A percentile compares a stretch with the other conserved stretches of the same genome.
Conservation (phyloP, 2,797 vertebrate species). For the Columba guinea region DNA sequence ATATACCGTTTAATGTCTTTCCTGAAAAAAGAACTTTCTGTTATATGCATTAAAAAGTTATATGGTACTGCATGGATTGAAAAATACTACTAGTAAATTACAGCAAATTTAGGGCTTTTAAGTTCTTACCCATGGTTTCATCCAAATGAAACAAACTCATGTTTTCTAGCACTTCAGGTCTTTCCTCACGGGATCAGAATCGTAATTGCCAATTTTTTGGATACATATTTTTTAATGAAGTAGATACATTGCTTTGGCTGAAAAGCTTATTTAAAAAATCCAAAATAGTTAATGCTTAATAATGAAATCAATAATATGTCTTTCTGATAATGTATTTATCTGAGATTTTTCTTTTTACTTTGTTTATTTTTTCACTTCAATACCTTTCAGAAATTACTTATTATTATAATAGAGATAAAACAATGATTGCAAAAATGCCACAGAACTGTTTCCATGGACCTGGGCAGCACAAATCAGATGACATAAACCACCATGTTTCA, state of each 20-base stretch:
- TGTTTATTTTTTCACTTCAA: slow-evolving; percentile 19
- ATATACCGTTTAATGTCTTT: not conserved
- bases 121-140: not conserved
- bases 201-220: not conserved
- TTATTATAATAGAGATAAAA: not conserved
- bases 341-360: not conserved
- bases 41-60: not conserved
- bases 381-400: slow-evolving; percentile 9
- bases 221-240: not conserved
- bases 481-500: not conserved
- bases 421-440: not conserved
- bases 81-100: not conserved
- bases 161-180: not conserved
- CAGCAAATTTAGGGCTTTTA: not conserved
- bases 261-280: slow-evolving; percentile 6
- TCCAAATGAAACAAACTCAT: not conserved
- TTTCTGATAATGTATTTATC: not conserved
- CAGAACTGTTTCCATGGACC: not conserved
- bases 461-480: not conserved
- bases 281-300: not conserved
- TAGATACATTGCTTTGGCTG: not conserved
- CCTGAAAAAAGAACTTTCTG: not conserved
- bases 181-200: not conserved
- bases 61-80: not conserved
- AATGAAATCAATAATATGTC: not conserved